Evolutionary conservation across 2,888 invertebrate species (phyloP).

Genomic region (Ophion obscuratus): DNA sequence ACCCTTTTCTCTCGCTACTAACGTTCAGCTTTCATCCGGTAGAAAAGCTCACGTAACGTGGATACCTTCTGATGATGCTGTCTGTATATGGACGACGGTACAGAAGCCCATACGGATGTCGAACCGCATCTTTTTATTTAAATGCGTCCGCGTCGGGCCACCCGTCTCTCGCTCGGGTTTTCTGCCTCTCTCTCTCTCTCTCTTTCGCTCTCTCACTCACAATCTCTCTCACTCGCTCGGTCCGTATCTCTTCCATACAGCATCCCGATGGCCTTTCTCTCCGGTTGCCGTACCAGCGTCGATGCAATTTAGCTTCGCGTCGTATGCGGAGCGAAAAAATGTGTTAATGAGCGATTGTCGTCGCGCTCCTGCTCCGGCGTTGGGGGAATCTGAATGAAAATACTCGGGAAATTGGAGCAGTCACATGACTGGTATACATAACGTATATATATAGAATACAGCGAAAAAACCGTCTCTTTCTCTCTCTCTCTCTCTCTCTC

Average conservation of each 20-base stretch:
- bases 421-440: not conserved
- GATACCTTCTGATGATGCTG: conserved; percentile 53
- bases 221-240: conserved; percentile 55
- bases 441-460: not conserved
- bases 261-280: conserved; percentile 71
- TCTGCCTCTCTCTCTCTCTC: conserved; percentile 52
- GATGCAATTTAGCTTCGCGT: conserved; percentile 77
- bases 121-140: conserved; percentile 81
- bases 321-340: conserved; percentile 75
- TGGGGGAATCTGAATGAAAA: conserved; percentile 76
- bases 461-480: not conserved
- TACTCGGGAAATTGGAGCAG: conserved; percentile 76
- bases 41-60: conserved; percentile 29
- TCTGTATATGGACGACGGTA: conserved; percentile 9
- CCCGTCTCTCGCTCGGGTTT: conserved; percentile 2
- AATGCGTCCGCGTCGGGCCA: conserved; percentile 74
- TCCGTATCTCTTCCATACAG: conserved; percentile 34
- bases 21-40: conserved; percentile 54
- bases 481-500: no score
- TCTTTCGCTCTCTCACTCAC: conserved; percentile 56
- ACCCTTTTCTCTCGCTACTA: conserved; percentile 26
- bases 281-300: conserved; percentile 55
- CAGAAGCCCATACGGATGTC: conserved; percentile 62
- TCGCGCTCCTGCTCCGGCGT: conserved; percentile 53
- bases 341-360: conserved; percentile 84